A percentile compares a stretch with the other conserved stretches of the same genome.
Conservation (phyloP, 2,888 invertebrate species). For the Deilephila elpenor region DNA sequence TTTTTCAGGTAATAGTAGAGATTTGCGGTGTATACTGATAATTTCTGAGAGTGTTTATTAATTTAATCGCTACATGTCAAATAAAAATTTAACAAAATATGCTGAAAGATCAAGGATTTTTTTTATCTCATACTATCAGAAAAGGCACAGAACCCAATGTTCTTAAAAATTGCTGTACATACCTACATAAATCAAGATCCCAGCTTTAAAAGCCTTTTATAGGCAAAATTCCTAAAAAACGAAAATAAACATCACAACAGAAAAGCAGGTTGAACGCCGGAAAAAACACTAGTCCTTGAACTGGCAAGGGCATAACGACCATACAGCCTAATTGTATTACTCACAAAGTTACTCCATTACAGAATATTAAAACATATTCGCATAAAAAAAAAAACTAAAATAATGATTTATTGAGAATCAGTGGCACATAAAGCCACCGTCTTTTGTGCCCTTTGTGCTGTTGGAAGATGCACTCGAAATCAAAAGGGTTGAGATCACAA, state of each 20-base stretch:
- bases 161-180: too few species aligned
- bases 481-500: slow-evolving; percentile 27
- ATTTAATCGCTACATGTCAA: too few species aligned
- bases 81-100: background rate
- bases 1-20: background rate
- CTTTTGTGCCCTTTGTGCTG: slow-evolving; percentile 53
- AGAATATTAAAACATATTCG: slow-evolving; percentile 28
- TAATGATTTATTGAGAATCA: slow-evolving; percentile 46
- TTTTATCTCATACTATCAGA: too few species aligned
- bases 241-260: too few species aligned
- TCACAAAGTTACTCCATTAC: slow-evolving; percentile 28
- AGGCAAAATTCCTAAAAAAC: too few species aligned
- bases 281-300: slow-evolving; percentile 10
- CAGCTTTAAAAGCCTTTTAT: too few species aligned
- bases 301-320: slow-evolving; percentile 18
- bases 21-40: background rate
- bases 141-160: too few species aligned
- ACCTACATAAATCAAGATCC: background rate
- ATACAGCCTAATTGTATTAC: slow-evolving; percentile 20
- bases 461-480: slow-evolving; percentile 39
- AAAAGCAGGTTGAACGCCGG: background rate
- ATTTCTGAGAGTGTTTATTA: background rate
- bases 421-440: slow-evolving; percentile 60
- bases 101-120: too few species aligned
- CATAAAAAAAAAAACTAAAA: slow-evolving; percentile 31